Conservation (phyloP, 2,113 vertebrate species). For the Excalfactoria chinensis region DNA sequence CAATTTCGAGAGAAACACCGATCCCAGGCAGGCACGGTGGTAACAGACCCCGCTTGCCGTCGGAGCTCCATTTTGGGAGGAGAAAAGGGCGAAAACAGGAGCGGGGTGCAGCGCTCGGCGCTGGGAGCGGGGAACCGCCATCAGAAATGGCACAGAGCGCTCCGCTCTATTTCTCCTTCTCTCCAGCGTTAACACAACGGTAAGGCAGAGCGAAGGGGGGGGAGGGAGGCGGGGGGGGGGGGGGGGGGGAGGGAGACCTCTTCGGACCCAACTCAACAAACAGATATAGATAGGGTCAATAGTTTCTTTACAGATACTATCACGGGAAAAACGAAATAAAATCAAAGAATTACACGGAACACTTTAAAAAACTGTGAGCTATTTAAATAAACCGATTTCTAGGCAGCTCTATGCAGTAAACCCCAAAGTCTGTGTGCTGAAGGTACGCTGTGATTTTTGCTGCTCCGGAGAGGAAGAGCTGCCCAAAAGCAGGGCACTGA, state of each 20-base stretch:
- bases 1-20: background rate
- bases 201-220: background rate
- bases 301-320: background rate
- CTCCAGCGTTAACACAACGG: background rate
- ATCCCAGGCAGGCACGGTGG: background rate
- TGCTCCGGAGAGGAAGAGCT: constrained; percentile 17
- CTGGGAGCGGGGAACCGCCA: background rate
- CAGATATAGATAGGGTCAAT: background rate
- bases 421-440: background rate
- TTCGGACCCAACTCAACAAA: background rate
- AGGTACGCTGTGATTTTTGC: constrained; percentile 22
- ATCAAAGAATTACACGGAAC: background rate
- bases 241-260: background rate
- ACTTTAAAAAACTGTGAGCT: background rate
- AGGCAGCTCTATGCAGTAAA: background rate
- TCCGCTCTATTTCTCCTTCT: background rate
- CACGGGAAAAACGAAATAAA: background rate
- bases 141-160: background rate
- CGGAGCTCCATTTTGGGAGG: background rate
- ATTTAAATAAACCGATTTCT: background rate
- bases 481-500: constrained; percentile 57
- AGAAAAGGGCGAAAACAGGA: background rate
- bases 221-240: background rate
- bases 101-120: background rate
- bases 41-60: background rate